phyloP scores from a whole-genome alignment of 2,797 vertebrate species.

The Glyptemys insculpta region DNA sequence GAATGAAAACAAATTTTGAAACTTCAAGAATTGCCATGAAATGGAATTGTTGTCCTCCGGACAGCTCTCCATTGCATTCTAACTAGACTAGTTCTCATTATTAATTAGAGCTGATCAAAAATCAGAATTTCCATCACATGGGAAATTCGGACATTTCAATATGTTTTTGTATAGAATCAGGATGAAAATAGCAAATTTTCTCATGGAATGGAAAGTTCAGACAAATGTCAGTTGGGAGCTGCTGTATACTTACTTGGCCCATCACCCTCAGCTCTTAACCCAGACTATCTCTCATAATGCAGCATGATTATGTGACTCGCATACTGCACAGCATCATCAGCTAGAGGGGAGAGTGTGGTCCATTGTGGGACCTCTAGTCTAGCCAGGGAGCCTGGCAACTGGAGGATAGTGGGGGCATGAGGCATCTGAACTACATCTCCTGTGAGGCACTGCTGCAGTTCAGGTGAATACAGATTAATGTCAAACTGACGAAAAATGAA shows the following conservation, averaged over 20 bases:
- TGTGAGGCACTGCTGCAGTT: not conserved
- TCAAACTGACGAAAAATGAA: not conserved
- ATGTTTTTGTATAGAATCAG: not conserved
- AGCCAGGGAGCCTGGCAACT: not conserved
- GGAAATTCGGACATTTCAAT: not conserved
- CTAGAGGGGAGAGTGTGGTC: not conserved
- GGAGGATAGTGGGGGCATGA: not conserved
- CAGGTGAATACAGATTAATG: not conserved
- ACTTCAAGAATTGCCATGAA: not conserved
- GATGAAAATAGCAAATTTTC: not conserved
- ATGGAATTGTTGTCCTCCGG: not conserved
- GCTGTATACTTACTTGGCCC: not conserved
- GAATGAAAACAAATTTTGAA: not conserved
- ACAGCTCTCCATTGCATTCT: not conserved
- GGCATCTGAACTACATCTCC: not conserved
- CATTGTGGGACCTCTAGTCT: not conserved
- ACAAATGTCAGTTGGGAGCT: not conserved
- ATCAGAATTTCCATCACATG: not conserved
- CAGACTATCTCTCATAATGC: not conserved
- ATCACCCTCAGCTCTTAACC: not conserved
- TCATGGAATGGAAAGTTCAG: not conserved
- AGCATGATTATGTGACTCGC: not conserved
- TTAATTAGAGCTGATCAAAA: not conserved
- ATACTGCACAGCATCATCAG: not conserved
- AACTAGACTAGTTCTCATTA: not conserved